phyloP scores from a whole-genome alignment of 2,113 vertebrate species.

The Barnardius zonarius region DNA sequence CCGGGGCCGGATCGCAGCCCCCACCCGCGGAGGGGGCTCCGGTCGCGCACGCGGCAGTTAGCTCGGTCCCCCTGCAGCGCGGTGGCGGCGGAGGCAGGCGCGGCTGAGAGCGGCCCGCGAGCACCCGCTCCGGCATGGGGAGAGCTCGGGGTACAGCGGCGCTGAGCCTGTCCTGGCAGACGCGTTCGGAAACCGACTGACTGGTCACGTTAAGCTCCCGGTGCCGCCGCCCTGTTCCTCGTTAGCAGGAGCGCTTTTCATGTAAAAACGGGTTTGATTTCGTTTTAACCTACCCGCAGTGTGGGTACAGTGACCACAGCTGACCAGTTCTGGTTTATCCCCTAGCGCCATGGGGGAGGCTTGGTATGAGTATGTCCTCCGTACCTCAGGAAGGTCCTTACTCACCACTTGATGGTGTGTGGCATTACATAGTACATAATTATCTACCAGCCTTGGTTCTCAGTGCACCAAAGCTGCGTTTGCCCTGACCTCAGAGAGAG shows the following conservation, averaged over 20 bases:
- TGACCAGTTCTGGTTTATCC: fast-evolving
- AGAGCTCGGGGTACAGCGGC: not conserved
- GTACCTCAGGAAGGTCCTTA: fast-evolving
- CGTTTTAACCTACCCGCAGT: not conserved
- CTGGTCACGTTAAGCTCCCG: too few relatives aligned
- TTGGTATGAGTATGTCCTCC: not conserved
- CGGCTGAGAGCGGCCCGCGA: too few relatives aligned
- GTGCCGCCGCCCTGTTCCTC: not conserved
- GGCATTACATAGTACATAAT: not conserved
- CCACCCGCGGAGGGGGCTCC: too few relatives aligned
- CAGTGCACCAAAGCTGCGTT: fast-evolving
- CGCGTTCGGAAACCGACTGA: too few relatives aligned
- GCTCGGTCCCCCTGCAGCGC: too few relatives aligned
- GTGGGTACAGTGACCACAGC: not conserved
- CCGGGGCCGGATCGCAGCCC: too few relatives aligned
- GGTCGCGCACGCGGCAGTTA: too few relatives aligned
- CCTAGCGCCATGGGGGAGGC: fast-evolving
- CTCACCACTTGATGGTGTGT: fast-evolving
- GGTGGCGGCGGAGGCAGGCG: too few relatives aligned
- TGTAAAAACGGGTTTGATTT: not conserved
- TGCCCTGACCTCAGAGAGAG: not conserved
- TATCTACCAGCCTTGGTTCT: fast-evolving
- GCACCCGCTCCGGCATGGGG: too few relatives aligned
- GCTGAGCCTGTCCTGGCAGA: not conserved
- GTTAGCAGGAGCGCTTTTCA: too few relatives aligned